Base-by-base conservation (phyloP, 92 coral and sea anemone genomes). In the Diadumene lineata region DNA sequence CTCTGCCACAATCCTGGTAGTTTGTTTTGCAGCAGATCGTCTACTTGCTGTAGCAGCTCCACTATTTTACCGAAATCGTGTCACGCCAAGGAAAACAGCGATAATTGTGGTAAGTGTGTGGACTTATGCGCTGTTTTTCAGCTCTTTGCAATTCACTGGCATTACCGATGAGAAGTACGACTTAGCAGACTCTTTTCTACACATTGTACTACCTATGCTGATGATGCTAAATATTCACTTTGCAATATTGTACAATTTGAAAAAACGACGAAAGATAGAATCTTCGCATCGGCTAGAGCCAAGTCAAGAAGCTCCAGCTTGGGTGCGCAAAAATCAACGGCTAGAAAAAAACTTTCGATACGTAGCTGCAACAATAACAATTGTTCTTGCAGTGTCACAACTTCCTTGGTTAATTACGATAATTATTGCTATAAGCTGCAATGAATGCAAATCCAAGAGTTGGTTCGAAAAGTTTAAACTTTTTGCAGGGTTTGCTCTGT, bases 1-100 rank as follows among this genome's bases (percentile, higher is more conserved):
- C 74, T 74, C 85, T 19, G 80, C 85, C 15, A 74, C 80, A 22
- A 56, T 84, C n/a, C 32, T 78, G 10, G 85, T 73, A 44, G 13
- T 66, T 18, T 73, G 73, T 16, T 46, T 81, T 31, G 48, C 79
- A 33, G 70, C 58, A 11, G 84, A 80, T 61, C 75, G 84, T 23
- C 73, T 80, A 9, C 1, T 80, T 16, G 84, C 84, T 7, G 0
- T 80, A 61, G 31, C 72, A 21, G 62, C 69, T 31, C 79, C 84
- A 9, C 73, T 63, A 25, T 75, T 60, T 34, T 80, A 80, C 69
- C 84, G 79, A 15, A 50, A 55, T 2, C 57, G 46, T 32, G 31
- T 80, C 30, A 80, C 79, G 25, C 28, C 19, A 18, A 62, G 16
- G 30, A 74, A 60, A 32, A 69, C 69, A 6, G 31, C 72, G 0